Evolutionary conservation across 2,113 vertebrate species (phyloP).

Genomic region (Rattus norvegicus): DNA sequence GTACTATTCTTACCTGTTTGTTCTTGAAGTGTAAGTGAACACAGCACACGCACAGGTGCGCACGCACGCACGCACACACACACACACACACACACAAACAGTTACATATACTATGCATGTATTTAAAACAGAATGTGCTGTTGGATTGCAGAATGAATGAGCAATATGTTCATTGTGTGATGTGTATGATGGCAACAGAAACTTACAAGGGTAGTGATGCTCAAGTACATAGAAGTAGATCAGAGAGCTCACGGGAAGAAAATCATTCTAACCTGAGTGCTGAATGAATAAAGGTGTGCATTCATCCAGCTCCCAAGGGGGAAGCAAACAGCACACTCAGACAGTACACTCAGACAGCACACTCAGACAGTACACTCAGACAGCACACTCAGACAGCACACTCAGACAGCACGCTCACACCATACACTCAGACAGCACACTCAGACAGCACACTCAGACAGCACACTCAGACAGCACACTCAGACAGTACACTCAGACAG

Average conservation of each 20-base stretch:
- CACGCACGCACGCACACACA: background rate
- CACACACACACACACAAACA: background rate
- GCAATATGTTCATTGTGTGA: slow-evolving; percentile 5
- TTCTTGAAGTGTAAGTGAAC: background rate
- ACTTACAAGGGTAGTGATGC: background rate
- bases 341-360: too few relatives aligned
- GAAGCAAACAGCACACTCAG: slow-evolving; percentile 15
- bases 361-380: too few relatives aligned
- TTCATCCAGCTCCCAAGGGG: background rate
- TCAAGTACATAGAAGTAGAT: slow-evolving; percentile 27
- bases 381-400: too few relatives aligned
- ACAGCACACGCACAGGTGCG: background rate
- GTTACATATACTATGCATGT: background rate
- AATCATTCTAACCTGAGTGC: background rate
- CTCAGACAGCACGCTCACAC: too few relatives aligned
- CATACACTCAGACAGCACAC: too few relatives aligned
- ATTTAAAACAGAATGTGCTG: slow-evolving; percentile 28
- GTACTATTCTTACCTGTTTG: background rate
- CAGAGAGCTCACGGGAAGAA: background rate
- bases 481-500: too few relatives aligned
- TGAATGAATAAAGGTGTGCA: slow-evolving; percentile 5
- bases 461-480: too few relatives aligned
- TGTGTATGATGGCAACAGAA: background rate
- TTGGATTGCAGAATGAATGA: background rate
- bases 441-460: too few relatives aligned